Evolutionary conservation across 2,888 invertebrate genomes (phyloP), one percentile per base, ranked within the genome.

Genomic region (Rhyacophila evoluta): DNA sequence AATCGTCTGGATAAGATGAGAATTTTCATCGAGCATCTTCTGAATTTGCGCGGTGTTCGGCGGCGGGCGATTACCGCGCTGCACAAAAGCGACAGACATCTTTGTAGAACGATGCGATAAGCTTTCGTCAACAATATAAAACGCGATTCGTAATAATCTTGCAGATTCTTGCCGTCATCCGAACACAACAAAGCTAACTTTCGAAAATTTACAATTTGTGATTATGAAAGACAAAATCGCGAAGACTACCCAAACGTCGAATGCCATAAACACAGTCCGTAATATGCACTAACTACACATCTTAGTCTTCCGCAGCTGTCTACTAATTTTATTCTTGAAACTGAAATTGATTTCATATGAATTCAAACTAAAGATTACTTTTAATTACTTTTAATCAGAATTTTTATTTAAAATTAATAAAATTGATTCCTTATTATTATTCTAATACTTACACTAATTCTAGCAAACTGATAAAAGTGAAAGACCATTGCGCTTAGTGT

Each of bases 21-120:
- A 96, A 87, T 99, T 99, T 88, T 99, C 99, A 89, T 99, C 98
- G 80, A 99, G 91, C 93, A 99, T 95, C 92, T 98, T 97, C 87
- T 97, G 97, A 84, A 97, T 95, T 88, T 96, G 96, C 72, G 94
- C 94, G 80, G 95, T 94, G 86, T 92, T 96, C 55, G 95, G 93
- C 73, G 96, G 94, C 80, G 94, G 92, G 81, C 93, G 92, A 85
- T 92, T 91, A 77, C 93, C 93, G 85, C 94, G 91, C 85, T 93
- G 93, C 79, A 93, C 94, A 86, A 94, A 95, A 79, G 94, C 92
- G 84, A 94, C 92, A 70, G 94, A 94, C 94, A 94, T 94, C 75
- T 82, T 84, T 55, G 28, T 39, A 10, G 10, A 19, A 19, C 55
- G 1, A 19, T 19, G 10, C 8, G 19, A 5, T 19, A 19, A 6